Evolutionary conservation across 2,888 invertebrate genomes (phyloP), one percentile per base, ranked within the genome.

Genomic region (Melinaea menophilus): DNA sequence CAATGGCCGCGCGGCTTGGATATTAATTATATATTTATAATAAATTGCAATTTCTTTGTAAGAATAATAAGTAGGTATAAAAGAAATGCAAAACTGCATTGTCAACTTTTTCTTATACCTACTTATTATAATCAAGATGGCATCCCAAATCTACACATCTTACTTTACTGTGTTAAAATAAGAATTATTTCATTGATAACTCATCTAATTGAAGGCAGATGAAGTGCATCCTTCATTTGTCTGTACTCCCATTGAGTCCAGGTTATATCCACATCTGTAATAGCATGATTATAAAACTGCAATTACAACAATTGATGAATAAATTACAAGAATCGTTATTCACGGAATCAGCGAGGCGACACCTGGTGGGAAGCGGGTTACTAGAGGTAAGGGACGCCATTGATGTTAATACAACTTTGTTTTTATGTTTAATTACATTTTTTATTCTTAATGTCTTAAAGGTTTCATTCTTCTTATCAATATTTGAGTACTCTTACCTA

Each of bases 1-100:
- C 70, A 70, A 70, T 70, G 63, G 64, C 46, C 58, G 64, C 69
- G 65, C 65, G 55, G 58, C 59, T 63, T 61, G 67, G 60, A 55
- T 69, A 61, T 61, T 69, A 69, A 69, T 69, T 67, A 64, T 62
- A 58, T 51, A 51, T 51, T 34, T 60, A 58, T 59, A 55, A 65
- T 67, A 67, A 63, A 67, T 67, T 64, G 55, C 60, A 61, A 61
- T 65, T 67, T 56, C 56, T 61, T 51, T 31, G 64, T 56, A 57
- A 47, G 60, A 51, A 62, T 59, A 46, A 58, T 56, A 12, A 33
- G 41, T 22, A 34, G 48, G 9, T 11, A 9, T 9, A 9, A 51
- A 9, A 51, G 51, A 51, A 31, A 51, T 11, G 51, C 22, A 11
- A 5, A 51, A 31, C 2, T 31, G 51, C 51, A 51, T 31, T 51